Evolutionary conservation across 1,140 invertebrate genomes (phyloP), one percentile per base, ranked within the genome.

Genomic region (Spodoptera litura): DNA sequence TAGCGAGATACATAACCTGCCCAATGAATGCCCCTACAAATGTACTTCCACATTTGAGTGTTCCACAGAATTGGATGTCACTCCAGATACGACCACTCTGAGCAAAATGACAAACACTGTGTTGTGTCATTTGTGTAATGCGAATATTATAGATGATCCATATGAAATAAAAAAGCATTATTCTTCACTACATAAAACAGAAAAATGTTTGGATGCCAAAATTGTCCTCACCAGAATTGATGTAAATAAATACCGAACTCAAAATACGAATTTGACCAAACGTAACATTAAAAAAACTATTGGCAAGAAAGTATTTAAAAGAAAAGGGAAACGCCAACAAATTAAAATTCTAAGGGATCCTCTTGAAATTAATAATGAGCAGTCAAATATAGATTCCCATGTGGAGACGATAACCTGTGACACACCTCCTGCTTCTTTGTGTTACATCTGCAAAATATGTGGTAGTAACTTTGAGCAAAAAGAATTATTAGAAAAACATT

Each of bases 371-470:
- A 12, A 20, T 20, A 20, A 20, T 70, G 49, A 8, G n/a, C 12
- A 20, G 4, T 15, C 38, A 10, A 44, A 8, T 44, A 44, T 9
- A 44, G 9, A 44, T 9, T 2, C 38, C 6, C 38, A 44, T 8
- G 38, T 6, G 3, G 38, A 44, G 9, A 44, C 38, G 6, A 44
- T 44, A 44, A 44, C 38, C 1, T 44, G 38, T 9, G 38, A 44
- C 38, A 44, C 38, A 5, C 38, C 38, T 44, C 38, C 38, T 44
- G 38, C 9, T 44, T 8, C 38, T 44, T 44, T 44, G 9, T 44
- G 38, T 44, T 95, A 72, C 15, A 79, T 89, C n/a, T 96, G 96
- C 74, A 95, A 94, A 59, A 95, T 95, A 55, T 96, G 96, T 78
- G 87, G 92, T 61, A 91, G 94, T 75, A 89, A 94, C 52, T 95